Base-by-base conservation (phyloP, 2,888 invertebrate genomes). In the Heliothis peltigera region DNA sequence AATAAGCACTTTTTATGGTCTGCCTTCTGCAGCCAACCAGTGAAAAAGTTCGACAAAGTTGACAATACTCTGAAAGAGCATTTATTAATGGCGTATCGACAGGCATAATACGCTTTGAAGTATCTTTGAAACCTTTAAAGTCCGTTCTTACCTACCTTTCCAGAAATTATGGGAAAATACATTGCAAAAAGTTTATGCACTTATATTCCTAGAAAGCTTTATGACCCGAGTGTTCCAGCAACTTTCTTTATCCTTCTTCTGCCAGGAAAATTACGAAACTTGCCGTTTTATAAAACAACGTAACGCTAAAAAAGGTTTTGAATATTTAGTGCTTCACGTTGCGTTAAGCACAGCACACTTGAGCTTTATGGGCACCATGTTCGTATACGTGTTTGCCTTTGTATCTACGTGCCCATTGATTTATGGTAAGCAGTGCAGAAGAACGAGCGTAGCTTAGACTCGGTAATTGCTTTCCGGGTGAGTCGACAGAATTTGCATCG, bases 391-490 rank as follows among this genome's bases (percentile, higher is more conserved):
- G 48, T 35, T 43, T 25, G 47, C 42, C 52, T 54, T 57, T 53
- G 53, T 66, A 70, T 66, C 58, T 56, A 52, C 53, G 63, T 70
- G 68, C 64, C 64, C 63, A 81, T 84, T 83, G 87, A 87, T 85
- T 87, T 87, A 86, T 83, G 83, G 80, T 77, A 80, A 73, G 83
- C 75, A 79, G 75, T 79, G 77, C 75, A 80, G 78, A 81, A 83
- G 84, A 81, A 79, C 80, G 80, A 80, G 80, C 80, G 80, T 70
- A 75, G 80, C 79, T 79, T 79, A 85, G 80, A 80, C 81, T 77
- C 79, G 63, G 83, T 89, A 89, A 89, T 89, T 88, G 87, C 86
- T 89, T 89, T 85, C 84, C 84, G 84, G 83, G 81, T 86, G 88
- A 88, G 82, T 86, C 85, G 83, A 83, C 86, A 83, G 77, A 84